A percentile compares a stretch with the other conserved stretches of the same genome.
These are phyloP conservation scores for Psophia crepitans DNA, from an alignment of 2,113 vertebrate species.

Conservation along the genomic window DNA sequence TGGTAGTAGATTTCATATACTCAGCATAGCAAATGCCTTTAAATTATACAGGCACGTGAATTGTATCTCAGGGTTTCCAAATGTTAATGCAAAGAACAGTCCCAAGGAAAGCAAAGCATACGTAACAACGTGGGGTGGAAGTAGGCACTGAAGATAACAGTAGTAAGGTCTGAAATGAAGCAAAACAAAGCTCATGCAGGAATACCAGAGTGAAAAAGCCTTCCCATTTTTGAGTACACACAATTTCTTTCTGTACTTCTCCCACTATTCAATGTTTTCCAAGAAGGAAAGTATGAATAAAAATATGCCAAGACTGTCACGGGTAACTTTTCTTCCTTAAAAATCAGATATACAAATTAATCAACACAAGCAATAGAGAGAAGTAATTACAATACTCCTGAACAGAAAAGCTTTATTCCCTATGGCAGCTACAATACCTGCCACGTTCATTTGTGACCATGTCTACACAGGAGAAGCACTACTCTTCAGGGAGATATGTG, in stretches of 20 bases:
- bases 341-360: not conserved
- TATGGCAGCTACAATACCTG: not conserved
- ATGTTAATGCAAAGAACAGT: not conserved
- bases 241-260: not conserved
- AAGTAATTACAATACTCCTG: not conserved
- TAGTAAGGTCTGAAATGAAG: not conserved
- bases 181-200: not conserved
- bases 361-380: not conserved
- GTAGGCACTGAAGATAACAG: not conserved
- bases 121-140: not conserved
- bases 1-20: not conserved
- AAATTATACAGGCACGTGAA: not conserved
- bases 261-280: not conserved
- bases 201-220: not conserved
- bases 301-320: not conserved
- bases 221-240: not conserved
- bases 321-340: not conserved
- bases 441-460: not conserved
- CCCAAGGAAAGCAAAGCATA: not conserved
- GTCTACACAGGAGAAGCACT: not conserved
- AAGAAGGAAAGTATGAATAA: not conserved
- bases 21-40: not conserved
- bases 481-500: fast-evolving
- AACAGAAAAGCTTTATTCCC: not conserved
- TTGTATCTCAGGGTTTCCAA: not conserved